Conservation (phyloP, 2,113 vertebrate genomes). For the Onychostruthus taczanowskii region DNA sequence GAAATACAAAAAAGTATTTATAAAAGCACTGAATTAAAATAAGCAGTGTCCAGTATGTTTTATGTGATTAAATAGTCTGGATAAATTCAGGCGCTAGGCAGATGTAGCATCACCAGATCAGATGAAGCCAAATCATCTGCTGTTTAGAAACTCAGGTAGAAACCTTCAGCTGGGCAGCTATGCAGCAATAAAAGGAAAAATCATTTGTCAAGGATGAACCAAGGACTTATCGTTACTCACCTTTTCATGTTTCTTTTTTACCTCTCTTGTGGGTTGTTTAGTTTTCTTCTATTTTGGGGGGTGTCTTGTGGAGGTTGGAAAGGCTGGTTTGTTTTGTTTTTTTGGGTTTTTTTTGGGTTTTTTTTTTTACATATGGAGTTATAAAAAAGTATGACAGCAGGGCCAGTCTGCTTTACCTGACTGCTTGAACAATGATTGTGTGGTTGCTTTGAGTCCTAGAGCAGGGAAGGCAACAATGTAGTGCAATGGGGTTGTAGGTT, state of each 20-base stretch:
- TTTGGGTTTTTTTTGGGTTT: too few relatives aligned
- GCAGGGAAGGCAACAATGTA: conserved; percentile 8
- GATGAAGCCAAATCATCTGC: conserved; percentile 50
- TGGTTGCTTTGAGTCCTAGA: conserved; percentile 55
- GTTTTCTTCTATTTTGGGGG: background rate
- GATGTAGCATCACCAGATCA: conserved; percentile 40
- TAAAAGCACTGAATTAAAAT: background rate
- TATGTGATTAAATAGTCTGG: background rate
- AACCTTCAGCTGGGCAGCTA: conserved; percentile 50
- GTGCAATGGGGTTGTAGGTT: background rate
- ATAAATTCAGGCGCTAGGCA: background rate
- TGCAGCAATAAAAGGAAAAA: conserved; percentile 29
- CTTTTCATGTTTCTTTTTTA: background rate
- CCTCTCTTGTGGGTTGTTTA: background rate
- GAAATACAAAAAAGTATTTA: background rate
- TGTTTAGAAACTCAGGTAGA: conserved; percentile 58
- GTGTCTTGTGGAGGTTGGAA: background rate
- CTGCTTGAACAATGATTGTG: conserved; percentile 45
- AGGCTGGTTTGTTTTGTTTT: too few relatives aligned
- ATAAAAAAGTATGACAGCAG: conserved; percentile 29
- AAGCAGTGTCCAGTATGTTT: background rate
- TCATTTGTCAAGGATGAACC: conserved; percentile 53
- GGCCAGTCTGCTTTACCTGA: conserved; percentile 24
- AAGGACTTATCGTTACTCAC: background rate
- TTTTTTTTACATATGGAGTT: background rate